Percentiles rank a stretch among this genome's conserved stretches.
phyloP scores from a whole-genome alignment of 2,888 invertebrate species.

The Steinernema hermaphroditum region DNA sequence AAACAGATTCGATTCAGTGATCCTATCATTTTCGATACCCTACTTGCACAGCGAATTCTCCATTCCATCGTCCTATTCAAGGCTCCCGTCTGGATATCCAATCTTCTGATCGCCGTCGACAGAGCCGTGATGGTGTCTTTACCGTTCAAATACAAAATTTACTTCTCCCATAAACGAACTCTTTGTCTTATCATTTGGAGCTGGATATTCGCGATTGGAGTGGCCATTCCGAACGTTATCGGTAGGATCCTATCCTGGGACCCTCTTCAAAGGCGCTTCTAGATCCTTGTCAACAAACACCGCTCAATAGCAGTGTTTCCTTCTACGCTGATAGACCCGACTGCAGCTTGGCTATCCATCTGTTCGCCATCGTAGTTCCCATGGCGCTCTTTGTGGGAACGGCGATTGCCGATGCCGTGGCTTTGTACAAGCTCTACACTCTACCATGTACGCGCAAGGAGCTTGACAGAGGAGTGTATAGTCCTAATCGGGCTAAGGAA shows the following conservation, averaged over 20 bases:
- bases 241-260: not conserved
- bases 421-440: not conserved
- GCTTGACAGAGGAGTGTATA: not conserved
- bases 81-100: not conserved
- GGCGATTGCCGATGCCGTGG: not conserved
- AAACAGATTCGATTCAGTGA: not conserved
- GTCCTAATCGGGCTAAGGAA: not conserved
- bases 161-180: not conserved
- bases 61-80: not conserved
- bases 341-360: not conserved
- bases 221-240: not conserved
- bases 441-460: not conserved
- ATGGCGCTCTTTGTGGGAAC: not conserved
- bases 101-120: not conserved
- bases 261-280: not conserved
- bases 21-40: not conserved
- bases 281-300: conserved; percentile 4
- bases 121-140: not conserved
- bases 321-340: not conserved
- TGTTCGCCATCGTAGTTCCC: not conserved
- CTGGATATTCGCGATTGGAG: not conserved
- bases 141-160: not conserved
- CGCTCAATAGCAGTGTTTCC: not conserved
- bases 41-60: not conserved
- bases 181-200: not conserved